Evolutionary conservation across 2,113 vertebrate genomes (phyloP), one percentile per base, ranked within the genome.

Genomic region (Boleophthalmus pectinirostris): DNA sequence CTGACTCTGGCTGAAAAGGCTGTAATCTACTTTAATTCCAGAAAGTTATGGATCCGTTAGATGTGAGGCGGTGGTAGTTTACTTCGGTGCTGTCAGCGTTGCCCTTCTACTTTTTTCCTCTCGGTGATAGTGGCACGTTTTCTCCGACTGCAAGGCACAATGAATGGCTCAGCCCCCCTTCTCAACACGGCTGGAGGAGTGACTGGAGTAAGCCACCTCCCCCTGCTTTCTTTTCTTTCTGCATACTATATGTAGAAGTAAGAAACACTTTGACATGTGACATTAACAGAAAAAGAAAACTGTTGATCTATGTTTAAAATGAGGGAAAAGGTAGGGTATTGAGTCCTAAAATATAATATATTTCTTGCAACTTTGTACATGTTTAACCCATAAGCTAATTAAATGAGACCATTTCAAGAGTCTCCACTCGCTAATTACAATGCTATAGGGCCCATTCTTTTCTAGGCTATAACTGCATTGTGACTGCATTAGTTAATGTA

Each of bases 121-220:
- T 88, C 67, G 79, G 33, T 12, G 63, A 23, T 10, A 58, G 69
- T 43, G 80, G 83, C 87, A 88, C 87, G 89, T 88, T 87, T 83
- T 70, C 75, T 69, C 65, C 69, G 45, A 75, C 70, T 75, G 73
- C 86, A 20, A 81, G 75, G 87, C 81, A 78, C 83, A 90, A 88
- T 90, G 91, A 90, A 89, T 89, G 68, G 70, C 60, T 75, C 80
- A 69, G 71, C 77, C 69, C 69, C 56, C 73, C 72, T 49, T 43
- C 67, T 35, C 69, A 23, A 68, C 47, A 5, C 47, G 47, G 49
- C 51, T 21, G 51, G n/a, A 11, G 51, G 51, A 54, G 51, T 54
- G 51, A n/a, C 51, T 54, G 51, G 8, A 21, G 20, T 9, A 8
- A 20, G 51, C 6, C 51, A 20, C 51, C 54, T 7, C 60, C 33